Percentiles rank a stretch among this genome's conserved stretches.
Evolutionary conservation across 2,888 invertebrate species (phyloP).

Genomic region (Melanostoma mellinum): DNA sequence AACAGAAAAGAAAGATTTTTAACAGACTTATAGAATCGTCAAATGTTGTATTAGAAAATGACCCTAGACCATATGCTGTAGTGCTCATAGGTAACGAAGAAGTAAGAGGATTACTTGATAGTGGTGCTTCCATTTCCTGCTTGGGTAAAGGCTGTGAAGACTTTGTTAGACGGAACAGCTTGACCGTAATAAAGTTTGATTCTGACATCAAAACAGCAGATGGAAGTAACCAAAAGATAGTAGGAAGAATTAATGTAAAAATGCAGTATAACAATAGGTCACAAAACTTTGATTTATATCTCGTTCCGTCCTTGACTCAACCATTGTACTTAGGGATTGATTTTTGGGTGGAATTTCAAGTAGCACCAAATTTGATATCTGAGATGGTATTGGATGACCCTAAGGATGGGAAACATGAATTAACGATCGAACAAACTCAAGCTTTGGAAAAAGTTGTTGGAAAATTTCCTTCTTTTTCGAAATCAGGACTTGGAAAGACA

Average conservation of each 20-base stretch:
- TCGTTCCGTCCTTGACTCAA: constrained; percentile 36
- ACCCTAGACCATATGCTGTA: neutral
- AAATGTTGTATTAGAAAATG: neutral
- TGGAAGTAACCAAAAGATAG: constrained; percentile 15
- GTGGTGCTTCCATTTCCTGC: constrained; percentile 19
- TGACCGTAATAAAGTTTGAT: neutral
- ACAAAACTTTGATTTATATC: constrained; percentile 17
- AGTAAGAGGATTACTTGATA: constrained; percentile 16
- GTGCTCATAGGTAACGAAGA: neutral
- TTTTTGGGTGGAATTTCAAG: constrained; percentile 40
- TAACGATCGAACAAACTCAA: neutral
- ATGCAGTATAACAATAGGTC: constrained; percentile 26
- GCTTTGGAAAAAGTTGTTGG: neutral
- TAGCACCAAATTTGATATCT: constrained; percentile 5
- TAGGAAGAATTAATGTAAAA: constrained; percentile 17
- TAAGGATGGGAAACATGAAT: neutral
- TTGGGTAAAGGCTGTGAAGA: constrained; percentile 16
- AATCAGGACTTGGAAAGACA: constrained; percentile 42
- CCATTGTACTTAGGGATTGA: constrained; percentile 42
- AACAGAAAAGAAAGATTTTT: constrained; percentile 4
- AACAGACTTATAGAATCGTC: neutral
- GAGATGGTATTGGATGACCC: neutral
- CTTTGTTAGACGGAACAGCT: neutral
- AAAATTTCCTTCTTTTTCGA: constrained; percentile 23
- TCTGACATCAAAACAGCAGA: constrained; percentile 11